Evolutionary conservation across 2,888 invertebrate species (phyloP), one percentile per base, ranked within the genome.

Genomic region (Labia minor): DNA sequence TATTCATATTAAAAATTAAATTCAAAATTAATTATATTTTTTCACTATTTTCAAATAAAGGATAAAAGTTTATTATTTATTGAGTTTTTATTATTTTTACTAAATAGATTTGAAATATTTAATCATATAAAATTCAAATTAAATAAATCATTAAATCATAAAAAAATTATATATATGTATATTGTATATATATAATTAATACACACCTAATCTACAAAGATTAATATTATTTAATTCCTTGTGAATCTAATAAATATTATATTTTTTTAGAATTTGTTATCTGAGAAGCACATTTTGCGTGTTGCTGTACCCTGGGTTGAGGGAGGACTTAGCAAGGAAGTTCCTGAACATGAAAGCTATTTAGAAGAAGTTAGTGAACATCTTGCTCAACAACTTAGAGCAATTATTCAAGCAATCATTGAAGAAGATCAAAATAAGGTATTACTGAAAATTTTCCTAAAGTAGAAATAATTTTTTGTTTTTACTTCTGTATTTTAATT

Each of bases 271-370:
- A 83, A 82, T 72, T 87, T 89, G 76, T 78, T 90, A 19, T 82
- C 84, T 70, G 88, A 89, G 73, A 87, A 88, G 73, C 89, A 90
- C 76, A 85, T 89, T 71, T 85, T 82, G 74, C 83, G 81, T 68
- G 78, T 85, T 71, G 80, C 85, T 67, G 81, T 80, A 21, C 81
- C 78, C 72, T 82, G 79, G 75, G 78, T 78, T 37, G 80, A 80
- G 70, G 78, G 79, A 19, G 82, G 83, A 8, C 72, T 83, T 33
- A 79, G 81, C 73, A 74, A 79, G 18, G 76, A 78, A 19, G 73
- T 81, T 20, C 81, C 83, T 63, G 86, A 87, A 72, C 84, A 85
- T 73, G 75, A 76, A 65, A 83, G 84, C 70, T 89, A 88, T 78
- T 80, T 88, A 33, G 79, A 81, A 63, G 81, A 85, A 65, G 83